Evolutionary conservation across 2,888 invertebrate genomes (phyloP), one percentile per base, ranked within the genome.

Genomic region (Ophioninae sp.): DNA sequence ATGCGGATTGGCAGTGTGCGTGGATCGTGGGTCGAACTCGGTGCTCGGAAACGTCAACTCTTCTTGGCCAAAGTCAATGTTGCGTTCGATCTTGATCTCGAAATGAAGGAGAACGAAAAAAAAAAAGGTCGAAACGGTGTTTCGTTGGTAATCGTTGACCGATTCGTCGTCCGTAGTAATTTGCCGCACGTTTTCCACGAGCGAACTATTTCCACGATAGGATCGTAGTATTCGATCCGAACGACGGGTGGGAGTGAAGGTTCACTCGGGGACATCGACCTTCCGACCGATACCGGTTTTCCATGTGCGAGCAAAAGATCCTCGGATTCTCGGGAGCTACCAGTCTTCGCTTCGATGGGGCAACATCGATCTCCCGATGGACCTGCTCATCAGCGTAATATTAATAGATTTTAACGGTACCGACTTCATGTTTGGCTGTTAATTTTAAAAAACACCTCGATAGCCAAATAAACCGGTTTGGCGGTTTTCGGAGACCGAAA

Each of bases 211-310:
- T 51, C 51, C 51, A 51, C 51, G 51, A 51, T 39, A 44, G 23
- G 39, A 68, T 17, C 44, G 37, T 61, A 37, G 58, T 64, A 67
- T 61, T 68, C 41, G 68, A 82, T 78, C 68, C 56, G 59, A n/a
- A 44, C 17, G 37, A 23, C 76, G 22, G 30, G 41, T 30, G 59
- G 59, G 74, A 79, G 77, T 59, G 81, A 83, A 89, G 85, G 90
- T 89, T 89, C 88, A 89, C 81, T 82, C 65, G 84, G 87, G 90
- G 88, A 85, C 90, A 22, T 90, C 90, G 89, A 87, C 86, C 90
- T 86, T 87, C 7, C 58, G 64, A 58, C 64, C 37, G 51, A 30
- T 72, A 73, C 73, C 79, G 73, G 79, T 73, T 79, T 76, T 67
- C 59, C 30, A 39, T 22, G 44, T 22, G 41, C 13, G n/a, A 56